These are phyloP conservation scores for Corticium candelabrum DNA, from an alignment of 37 sponge, comb jelly and placozoan genomes.

Conservation along the genomic window DNA sequence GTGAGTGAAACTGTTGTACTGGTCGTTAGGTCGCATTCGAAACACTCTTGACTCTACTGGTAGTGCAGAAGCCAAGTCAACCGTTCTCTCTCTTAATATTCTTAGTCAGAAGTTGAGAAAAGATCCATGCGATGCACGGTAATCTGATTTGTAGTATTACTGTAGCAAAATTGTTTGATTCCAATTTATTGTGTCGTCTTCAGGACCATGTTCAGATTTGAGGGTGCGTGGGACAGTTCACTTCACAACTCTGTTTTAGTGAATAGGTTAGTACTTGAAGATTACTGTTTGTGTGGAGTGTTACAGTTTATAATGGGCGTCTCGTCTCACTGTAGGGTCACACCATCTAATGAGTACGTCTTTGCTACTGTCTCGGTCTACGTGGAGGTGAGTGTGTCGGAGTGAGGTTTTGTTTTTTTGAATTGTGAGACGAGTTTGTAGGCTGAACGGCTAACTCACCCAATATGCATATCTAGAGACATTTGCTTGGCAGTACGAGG, in stretches of 20 bases:
- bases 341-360: constrained; percentile 39
- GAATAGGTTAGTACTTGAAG: constrained; percentile 37
- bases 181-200: neutral
- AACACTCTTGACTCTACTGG: constrained; percentile 17
- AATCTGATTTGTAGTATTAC: neutral
- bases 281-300: neutral
- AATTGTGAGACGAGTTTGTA: too few species aligned
- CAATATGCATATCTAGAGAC: constrained; percentile 65
- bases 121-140: neutral
- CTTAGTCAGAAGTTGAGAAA: constrained; percentile 12
- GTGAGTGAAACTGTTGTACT: neutral
- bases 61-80: constrained; percentile 34
- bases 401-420: too few species aligned
- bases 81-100: constrained; percentile 41
- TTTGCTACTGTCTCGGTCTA: constrained; percentile 70
- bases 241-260: constrained; percentile 78
- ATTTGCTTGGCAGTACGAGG: constrained; percentile 49
- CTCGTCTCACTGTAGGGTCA: constrained; percentile 27
- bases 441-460: constrained; percentile 23
- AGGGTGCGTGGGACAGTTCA: constrained; percentile 94
- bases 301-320: neutral
- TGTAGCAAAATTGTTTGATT: neutral
- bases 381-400: constrained; percentile 66
- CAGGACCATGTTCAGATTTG: constrained; percentile 33
- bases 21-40: constrained; percentile 42